Percentiles rank a stretch among this genome's conserved stretches.
These are phyloP conservation scores for Lanius ludovicianus DNA, from an alignment of 2,113 vertebrate species.

Conservation along the genomic window DNA sequence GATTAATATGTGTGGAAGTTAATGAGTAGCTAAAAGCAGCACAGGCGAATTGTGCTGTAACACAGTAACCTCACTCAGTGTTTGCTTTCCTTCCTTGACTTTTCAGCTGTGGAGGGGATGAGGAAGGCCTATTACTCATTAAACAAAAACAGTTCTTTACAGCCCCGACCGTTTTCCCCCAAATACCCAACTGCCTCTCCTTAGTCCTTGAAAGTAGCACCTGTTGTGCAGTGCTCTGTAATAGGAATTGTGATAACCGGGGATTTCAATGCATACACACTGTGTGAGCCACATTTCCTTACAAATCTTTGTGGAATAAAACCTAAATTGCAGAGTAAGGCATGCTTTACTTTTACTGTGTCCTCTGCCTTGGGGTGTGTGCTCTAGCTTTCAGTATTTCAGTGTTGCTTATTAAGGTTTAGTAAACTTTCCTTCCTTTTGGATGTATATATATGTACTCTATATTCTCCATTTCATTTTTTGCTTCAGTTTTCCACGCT, in stretches of 20 bases:
- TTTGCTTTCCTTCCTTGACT: conserved; percentile 1
- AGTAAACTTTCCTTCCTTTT: background rate
- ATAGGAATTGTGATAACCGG: background rate
- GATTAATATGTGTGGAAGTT: conserved; percentile 29
- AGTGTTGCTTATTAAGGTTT: background rate
- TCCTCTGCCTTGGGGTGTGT: background rate
- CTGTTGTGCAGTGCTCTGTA: background rate
- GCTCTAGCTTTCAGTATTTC: background rate
- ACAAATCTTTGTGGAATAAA: background rate
- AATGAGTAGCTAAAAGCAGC: conserved; percentile 41
- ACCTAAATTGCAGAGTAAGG: background rate
- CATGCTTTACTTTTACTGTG: background rate
- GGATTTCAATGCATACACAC: background rate
- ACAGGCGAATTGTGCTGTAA: background rate
- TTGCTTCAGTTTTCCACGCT: background rate
- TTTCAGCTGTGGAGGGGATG: background rate
- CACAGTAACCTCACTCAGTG: background rate
- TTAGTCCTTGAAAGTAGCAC: background rate
- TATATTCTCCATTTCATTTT: background rate
- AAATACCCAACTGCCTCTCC: background rate
- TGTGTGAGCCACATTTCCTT: background rate
- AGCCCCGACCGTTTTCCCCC: background rate
- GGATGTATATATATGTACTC: background rate
- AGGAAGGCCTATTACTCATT: background rate
- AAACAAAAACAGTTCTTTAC: background rate